These are phyloP conservation scores for Caenorhabditis macrosperma DNA, from an alignment of 2,888 invertebrate species.

Conservation along the genomic window DNA sequence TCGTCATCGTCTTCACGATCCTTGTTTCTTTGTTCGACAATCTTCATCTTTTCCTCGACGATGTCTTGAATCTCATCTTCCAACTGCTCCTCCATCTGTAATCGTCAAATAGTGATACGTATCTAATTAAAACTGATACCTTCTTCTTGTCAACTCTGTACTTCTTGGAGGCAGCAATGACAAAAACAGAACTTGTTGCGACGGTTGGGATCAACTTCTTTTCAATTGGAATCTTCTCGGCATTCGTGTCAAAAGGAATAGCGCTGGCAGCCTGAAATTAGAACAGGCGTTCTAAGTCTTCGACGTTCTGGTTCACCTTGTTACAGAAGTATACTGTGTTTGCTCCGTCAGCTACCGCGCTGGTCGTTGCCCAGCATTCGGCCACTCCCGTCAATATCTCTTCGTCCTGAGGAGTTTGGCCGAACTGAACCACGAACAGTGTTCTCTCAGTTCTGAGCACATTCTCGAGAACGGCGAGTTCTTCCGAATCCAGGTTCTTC, in stretches of 20 bases:
- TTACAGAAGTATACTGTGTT: conserved; percentile 60
- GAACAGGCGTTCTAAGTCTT: not conserved
- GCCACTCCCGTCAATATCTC: conserved; percentile 34
- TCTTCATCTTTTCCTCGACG: conserved; percentile 56
- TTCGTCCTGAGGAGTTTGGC: conserved; percentile 48
- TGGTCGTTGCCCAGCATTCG: conserved; percentile 67
- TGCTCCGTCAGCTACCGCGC: conserved; percentile 9
- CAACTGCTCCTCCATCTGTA: conserved; percentile 54
- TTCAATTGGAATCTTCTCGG: conserved; percentile 11
- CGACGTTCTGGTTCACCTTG: conserved; percentile 12
- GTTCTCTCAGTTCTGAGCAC: conserved; percentile 60
- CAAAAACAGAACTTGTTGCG: conserved; percentile 20
- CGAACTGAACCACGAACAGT: conserved; percentile 67
- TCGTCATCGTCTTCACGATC: conserved; percentile 28
- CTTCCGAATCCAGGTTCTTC: conserved; percentile 62
- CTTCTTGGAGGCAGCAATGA: conserved; percentile 57
- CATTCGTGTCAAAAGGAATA: not conserved
- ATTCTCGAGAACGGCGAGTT: conserved; percentile 58
- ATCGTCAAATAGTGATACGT: too few relatives aligned
- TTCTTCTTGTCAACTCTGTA: conserved; percentile 51
- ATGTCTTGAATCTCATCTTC: conserved; percentile 66
- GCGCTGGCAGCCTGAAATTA: not conserved
- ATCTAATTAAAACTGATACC: too few relatives aligned
- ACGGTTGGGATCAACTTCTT: not conserved
- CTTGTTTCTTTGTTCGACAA: conserved; percentile 37